Conservation (phyloP, 2,888 invertebrate species). For the Minunthozetes semirufus region DNA sequence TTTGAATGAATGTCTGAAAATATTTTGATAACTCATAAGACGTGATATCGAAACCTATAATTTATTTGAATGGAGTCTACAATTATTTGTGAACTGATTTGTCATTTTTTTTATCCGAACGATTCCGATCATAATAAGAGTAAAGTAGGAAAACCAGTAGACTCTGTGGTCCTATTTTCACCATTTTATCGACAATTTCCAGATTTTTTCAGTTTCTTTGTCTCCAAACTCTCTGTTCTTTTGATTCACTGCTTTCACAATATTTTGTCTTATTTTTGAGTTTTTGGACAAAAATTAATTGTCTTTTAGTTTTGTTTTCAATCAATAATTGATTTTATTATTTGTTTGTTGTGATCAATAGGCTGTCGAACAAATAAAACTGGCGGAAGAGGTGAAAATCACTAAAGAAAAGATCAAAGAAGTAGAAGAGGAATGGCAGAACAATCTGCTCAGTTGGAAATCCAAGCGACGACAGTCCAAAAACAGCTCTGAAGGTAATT, state of each 20-base stretch:
- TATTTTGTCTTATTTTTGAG: neutral
- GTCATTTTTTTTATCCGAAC: too few relatives aligned
- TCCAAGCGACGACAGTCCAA: constrained; percentile 76
- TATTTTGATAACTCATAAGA: too few relatives aligned
- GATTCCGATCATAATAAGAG: too few relatives aligned
- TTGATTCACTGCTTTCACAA: neutral
- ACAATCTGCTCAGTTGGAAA: constrained; percentile 92
- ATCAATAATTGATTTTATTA: neutral
- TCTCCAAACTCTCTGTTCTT: too few relatives aligned
- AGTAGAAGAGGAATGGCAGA: constrained; percentile 44
- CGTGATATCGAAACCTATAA: too few relatives aligned
- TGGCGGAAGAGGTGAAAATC: constrained; percentile 43
- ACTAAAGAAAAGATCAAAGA: constrained; percentile 43
- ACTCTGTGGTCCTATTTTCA: too few relatives aligned
- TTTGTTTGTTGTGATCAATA: constrained; percentile 24
- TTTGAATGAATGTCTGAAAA: neutral
- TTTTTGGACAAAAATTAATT: neutral
- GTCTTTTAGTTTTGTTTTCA: constrained; percentile 6
- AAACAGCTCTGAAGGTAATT: constrained; percentile 31
- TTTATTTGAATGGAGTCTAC: too few relatives aligned
- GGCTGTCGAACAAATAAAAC: constrained; percentile 43
- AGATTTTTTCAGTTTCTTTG: too few relatives aligned
- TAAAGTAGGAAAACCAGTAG: too few relatives aligned
- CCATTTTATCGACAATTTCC: too few relatives aligned
- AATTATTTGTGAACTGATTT: too few relatives aligned